Evolutionary conservation across 2,113 vertebrate species (phyloP), one percentile per base, ranked within the genome.

Genomic region (Phyllostomus hastatus): DNA sequence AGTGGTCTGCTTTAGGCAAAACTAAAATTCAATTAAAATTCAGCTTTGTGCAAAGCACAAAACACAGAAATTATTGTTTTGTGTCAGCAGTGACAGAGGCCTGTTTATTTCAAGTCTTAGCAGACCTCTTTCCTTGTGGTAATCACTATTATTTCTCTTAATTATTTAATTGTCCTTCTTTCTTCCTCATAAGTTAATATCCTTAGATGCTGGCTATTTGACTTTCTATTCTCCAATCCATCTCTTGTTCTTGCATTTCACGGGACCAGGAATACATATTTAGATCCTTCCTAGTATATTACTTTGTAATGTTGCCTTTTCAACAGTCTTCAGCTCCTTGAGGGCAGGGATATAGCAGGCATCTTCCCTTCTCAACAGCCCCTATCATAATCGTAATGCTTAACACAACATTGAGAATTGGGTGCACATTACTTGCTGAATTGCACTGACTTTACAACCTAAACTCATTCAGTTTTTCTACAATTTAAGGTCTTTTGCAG

Each of bases 51-150:
- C 28, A 91, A 97, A 86, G 38, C 67, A 16, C 24, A 17, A 73
- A 96, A 92, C 35, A 46, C 48, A 91, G 20, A 72, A 89, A 86
- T 87, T 50, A 88, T 43, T 90, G 66, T 95, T 97, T 88, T 81
- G 52, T 67, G 35, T 73, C 73, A 78, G 26, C 10, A 81, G 15
- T 67, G 43, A 80, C 24, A 5, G 26, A 80, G 64, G 35, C 5
- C 46, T 93, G 46, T 80, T 95, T 57, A 82, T 93, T 94, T 66
- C 28, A 88, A 86, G 59, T 50, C 59, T 85, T 86, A 73, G 33
- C 16, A 79, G 54, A 76, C 81, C 31, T 43, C 46, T 94, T 79
- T 17, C 64, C 7, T 67, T 43, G 52, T 85, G 52, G 26, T 82
- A 90, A 59, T 80, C 9, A 66, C 46, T 83, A 64, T 79, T 57